These are phyloP conservation scores for Lithobates pipiens DNA, from an alignment of 2,797 vertebrate genomes.

Conservation along the genomic window DNA sequence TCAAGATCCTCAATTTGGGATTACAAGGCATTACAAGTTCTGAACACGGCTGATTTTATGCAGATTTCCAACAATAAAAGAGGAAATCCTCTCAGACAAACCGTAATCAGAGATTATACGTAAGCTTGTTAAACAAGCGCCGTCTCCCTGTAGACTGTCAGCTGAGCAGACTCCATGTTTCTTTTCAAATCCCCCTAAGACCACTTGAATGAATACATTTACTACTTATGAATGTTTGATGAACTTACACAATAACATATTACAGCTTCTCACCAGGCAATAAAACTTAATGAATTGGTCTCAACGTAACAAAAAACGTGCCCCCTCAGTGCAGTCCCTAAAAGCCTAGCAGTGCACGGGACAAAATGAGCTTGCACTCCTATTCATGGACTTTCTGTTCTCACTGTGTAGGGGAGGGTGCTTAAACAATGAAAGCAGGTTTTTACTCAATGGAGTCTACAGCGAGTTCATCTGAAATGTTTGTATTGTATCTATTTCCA, in stretches of 20 bases:
- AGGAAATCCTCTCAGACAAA: slow-evolving; percentile 71
- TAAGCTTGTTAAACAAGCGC: slow-evolving; percentile 82
- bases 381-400: slow-evolving; percentile 83
- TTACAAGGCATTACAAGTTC: slow-evolving; percentile 59
- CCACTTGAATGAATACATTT: slow-evolving; percentile 99
- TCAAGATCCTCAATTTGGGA: slow-evolving; percentile 58
- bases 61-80: slow-evolving; percentile 65
- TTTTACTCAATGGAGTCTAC: slow-evolving; percentile 97
- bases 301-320: slow-evolving; percentile 95
- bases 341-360: slow-evolving; percentile 99
- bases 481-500: slow-evolving; percentile 99
- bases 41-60: slow-evolving; percentile 65
- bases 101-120: slow-evolving; percentile 74
- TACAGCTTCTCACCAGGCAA: slow-evolving; percentile 98
- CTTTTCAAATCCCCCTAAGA: slow-evolving; percentile 80
- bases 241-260: slow-evolving; percentile 98
- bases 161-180: slow-evolving; percentile 91
- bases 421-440: slow-evolving; percentile 89
- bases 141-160: slow-evolving; percentile 95
- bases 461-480: slow-evolving; percentile 99
- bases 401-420: slow-evolving; percentile 61
- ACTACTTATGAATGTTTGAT: slow-evolving; percentile 99
- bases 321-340: slow-evolving; percentile 91
- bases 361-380: slow-evolving; percentile 97
- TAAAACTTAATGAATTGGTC: slow-evolving; percentile 99